Conservation (phyloP, 2,888 invertebrate genomes). For the Spilosoma lubricipeda region DNA sequence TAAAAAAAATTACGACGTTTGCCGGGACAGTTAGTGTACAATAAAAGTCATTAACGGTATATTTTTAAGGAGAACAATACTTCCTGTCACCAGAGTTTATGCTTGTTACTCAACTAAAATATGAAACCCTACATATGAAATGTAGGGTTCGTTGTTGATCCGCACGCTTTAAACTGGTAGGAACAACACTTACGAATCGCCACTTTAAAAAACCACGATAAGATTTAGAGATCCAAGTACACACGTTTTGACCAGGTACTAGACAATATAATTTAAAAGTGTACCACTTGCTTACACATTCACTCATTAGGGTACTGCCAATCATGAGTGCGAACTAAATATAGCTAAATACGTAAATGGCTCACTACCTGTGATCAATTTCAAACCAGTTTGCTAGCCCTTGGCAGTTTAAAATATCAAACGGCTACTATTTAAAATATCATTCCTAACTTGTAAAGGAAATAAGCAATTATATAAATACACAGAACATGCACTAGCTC, state of each 20-base stretch:
- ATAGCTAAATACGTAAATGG: constrained; percentile 11
- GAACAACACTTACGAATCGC: too few relatives aligned
- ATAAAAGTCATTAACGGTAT: too few relatives aligned
- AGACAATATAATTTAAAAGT: neutral
- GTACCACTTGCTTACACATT: neutral
- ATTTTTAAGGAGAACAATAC: too few relatives aligned
- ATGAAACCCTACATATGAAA: too few relatives aligned
- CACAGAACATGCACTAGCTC: constrained; percentile 33
- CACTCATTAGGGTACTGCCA: neutral
- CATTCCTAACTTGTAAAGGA: constrained; percentile 47
- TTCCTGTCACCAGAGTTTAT: too few relatives aligned
- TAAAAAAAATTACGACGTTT: too few relatives aligned
- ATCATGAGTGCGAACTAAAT: neutral
- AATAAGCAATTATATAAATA: constrained; percentile 44
- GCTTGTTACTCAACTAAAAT: too few relatives aligned
- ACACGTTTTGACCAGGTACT: neutral
- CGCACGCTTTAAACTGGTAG: too few relatives aligned
- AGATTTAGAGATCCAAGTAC: neutral
- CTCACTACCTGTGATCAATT: constrained; percentile 17
- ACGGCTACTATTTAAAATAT: constrained; percentile 34
- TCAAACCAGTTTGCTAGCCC: constrained; percentile 22
- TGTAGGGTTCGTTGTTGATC: too few relatives aligned
- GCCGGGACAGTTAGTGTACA: too few relatives aligned
- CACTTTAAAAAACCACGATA: too few relatives aligned
- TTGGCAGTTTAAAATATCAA: constrained; percentile 22